Percentiles rank a stretch among this genome's conserved stretches.
These are phyloP conservation scores for Cataglyphis hispanica DNA, from an alignment of 1,140 invertebrate genomes.

Conservation along the genomic window DNA sequence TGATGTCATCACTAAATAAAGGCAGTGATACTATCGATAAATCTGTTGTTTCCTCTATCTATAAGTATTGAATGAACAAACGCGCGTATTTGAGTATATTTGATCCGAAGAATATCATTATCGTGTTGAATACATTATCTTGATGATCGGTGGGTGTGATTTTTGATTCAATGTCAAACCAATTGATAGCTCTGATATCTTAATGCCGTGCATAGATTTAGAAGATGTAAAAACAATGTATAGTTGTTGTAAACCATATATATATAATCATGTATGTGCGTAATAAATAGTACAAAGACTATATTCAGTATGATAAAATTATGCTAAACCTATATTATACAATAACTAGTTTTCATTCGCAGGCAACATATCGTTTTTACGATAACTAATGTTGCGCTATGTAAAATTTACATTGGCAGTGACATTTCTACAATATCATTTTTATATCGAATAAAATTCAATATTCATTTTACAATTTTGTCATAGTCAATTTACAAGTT, in stretches of 20 bases:
- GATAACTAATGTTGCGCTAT: neutral
- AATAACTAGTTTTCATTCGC: constrained; percentile 29
- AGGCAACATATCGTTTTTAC: too few species aligned
- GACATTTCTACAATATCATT: neutral
- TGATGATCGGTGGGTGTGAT: neutral
- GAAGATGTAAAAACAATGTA: constrained; percentile 4
- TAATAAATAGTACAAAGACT: constrained; percentile 41
- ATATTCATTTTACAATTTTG: constrained; percentile 5
- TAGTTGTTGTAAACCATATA: constrained; percentile 1
- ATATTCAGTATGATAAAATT: neutral
- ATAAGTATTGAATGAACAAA: neutral
- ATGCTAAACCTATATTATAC: constrained; percentile 30
- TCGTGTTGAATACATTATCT: constrained; percentile 53
- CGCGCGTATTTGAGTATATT: constrained; percentile 32
- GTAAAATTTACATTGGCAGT: neutral
- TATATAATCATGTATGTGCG: constrained; percentile 21
- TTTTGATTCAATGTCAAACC: neutral
- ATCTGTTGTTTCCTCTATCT: constrained; percentile 53
- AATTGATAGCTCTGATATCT: neutral
- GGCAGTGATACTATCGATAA: constrained; percentile 73
- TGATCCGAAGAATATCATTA: constrained; percentile 34
- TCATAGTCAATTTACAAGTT: neutral
- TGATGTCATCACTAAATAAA: constrained; percentile 82
- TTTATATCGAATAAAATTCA: neutral
- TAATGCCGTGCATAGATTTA: neutral